phyloP scores from a whole-genome alignment of 2,113 vertebrate genomes.

The Maccullochella peelii region DNA sequence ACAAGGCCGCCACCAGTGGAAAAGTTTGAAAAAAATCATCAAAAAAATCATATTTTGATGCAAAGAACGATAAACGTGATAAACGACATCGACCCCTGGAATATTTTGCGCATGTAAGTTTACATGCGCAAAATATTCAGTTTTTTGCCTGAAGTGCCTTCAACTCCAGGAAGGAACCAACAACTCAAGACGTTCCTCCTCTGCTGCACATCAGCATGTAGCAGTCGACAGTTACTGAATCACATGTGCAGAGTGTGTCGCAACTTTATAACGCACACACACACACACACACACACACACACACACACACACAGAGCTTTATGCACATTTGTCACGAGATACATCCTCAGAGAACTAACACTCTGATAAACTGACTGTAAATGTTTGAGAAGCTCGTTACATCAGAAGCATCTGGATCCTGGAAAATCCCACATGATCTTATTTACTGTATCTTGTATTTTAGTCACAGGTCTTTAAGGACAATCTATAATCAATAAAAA shows the following conservation, averaged over 20 bases:
- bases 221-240: not conserved
- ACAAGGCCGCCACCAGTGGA: no score
- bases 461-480: no score
- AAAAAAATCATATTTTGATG: no score
- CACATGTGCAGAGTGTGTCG: constrained; percentile 12
- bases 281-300: not conserved
- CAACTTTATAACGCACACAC: not conserved
- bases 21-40: no score
- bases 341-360: not conserved
- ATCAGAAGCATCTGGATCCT: not conserved
- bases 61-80: no score
- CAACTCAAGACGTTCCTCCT: no score
- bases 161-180: not conserved
- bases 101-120: no score
- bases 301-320: not conserved
- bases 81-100: no score
- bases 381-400: not conserved
- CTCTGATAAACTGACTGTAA: not conserved
- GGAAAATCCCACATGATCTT: not conserved
- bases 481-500: no score
- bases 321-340: not conserved
- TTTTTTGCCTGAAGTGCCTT: no score
- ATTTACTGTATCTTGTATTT: no score
- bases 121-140: no score
- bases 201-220: not conserved